Evolutionary conservation across 2,113 vertebrate genomes (phyloP).

Genomic region (Lipophrys pholis): DNA sequence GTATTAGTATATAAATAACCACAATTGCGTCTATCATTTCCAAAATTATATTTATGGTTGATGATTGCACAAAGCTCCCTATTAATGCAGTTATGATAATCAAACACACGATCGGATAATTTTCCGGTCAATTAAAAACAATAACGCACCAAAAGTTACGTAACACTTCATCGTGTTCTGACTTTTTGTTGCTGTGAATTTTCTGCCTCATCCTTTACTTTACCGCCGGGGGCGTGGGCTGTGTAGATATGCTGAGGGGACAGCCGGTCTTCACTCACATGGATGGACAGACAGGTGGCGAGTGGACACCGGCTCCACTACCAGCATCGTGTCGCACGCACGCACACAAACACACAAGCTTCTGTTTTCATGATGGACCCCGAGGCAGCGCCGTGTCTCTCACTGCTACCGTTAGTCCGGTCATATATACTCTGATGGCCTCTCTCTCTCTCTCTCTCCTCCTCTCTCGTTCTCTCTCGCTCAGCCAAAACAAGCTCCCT

Average conservation of each 20-base stretch:
- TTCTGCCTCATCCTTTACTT: not conserved
- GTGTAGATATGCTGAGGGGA: constrained; percentile 7
- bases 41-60: too few relatives aligned
- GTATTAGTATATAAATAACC: too few relatives aligned
- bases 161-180: not conserved
- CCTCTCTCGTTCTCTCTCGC: not conserved
- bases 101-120: not conserved
- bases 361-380: constrained; percentile 40
- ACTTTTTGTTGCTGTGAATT: not conserved
- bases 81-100: too few relatives aligned
- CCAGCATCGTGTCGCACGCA: constrained; percentile 30
- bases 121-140: not conserved
- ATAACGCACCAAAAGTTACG: not conserved
- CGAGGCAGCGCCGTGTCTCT: constrained; percentile 35
- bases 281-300: constrained; percentile 53
- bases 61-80: too few relatives aligned
- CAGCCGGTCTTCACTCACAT: constrained; percentile 62
- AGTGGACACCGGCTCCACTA: constrained; percentile 36
- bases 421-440: constrained; percentile 21
- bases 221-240: not conserved
- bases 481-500: constrained; percentile 21
- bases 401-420: constrained; percentile 44
- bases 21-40: too few relatives aligned
- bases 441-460: not conserved
- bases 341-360: constrained; percentile 26